These are phyloP conservation scores for Stenotaenia linearis DNA, from an alignment of 2,888 invertebrate species.

Conservation along the genomic window DNA sequence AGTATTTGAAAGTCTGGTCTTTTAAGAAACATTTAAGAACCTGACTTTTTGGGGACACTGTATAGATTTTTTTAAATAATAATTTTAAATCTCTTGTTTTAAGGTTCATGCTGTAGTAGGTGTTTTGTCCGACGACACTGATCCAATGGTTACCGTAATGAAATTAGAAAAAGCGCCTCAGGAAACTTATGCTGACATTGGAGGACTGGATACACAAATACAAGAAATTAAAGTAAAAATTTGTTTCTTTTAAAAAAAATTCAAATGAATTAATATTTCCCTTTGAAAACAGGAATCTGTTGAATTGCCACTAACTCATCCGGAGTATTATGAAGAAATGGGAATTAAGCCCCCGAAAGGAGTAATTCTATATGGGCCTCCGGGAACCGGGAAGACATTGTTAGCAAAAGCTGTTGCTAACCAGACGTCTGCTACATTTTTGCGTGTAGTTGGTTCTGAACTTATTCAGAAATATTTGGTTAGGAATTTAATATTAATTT, in stretches of 20 bases:
- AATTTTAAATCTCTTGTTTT: too few species aligned
- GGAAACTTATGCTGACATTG: constrained; percentile 98
- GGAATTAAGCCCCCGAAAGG: constrained; percentile 99
- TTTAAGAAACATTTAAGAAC: too few species aligned
- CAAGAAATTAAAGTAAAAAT: constrained; percentile 75
- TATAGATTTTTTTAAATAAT: too few species aligned
- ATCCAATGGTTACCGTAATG: constrained; percentile 99
- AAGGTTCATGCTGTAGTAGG: constrained; percentile 98
- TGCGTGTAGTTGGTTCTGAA: constrained; percentile 98
- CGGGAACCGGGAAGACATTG: constrained; percentile 97
- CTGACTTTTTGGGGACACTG: too few species aligned
- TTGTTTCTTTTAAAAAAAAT: background rate
- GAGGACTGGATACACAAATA: constrained; percentile 94
- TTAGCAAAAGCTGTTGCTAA: constrained; percentile 99
- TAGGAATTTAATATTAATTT: constrained; percentile 41
- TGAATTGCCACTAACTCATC: constrained; percentile 95
- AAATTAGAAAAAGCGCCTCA: constrained; percentile 99
- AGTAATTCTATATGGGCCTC: constrained; percentile 95
- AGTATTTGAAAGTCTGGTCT: too few species aligned
- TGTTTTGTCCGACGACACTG: constrained; percentile 96
- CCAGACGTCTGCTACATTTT: constrained; percentile 97
- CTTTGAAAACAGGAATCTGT: constrained; percentile 72
- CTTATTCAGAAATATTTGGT: constrained; percentile 96
- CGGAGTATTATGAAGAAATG: constrained; percentile 99
- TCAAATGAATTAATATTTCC: background rate